These are phyloP conservation scores for Gonatopus flavifemur DNA, from an alignment of 1,140 invertebrate species.

Conservation along the genomic window DNA sequence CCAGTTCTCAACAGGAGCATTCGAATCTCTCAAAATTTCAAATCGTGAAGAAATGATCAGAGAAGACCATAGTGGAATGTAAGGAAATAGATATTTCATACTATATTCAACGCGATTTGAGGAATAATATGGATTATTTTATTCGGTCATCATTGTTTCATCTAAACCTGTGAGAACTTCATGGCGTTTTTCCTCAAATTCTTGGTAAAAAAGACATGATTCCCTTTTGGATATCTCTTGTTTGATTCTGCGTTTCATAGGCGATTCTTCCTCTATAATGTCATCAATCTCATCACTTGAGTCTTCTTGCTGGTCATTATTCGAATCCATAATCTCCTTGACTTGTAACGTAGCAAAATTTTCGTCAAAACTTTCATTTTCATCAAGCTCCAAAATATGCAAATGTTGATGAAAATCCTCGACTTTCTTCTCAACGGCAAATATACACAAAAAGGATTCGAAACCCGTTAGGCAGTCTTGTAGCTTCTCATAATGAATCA, in stretches of 20 bases:
- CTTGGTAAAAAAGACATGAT: not conserved
- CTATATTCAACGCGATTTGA: not conserved
- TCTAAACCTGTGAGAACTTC: not conserved
- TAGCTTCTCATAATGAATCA: not conserved
- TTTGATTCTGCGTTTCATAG: not conserved
- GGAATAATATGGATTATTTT: not conserved
- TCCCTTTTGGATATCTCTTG: not conserved
- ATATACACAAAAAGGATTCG: not conserved
- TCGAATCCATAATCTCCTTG: too few species aligned
- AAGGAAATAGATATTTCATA: not conserved
- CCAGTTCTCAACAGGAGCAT: too few species aligned
- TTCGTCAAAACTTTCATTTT: too few species aligned
- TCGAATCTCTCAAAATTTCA: too few species aligned
- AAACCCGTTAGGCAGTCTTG: not conserved
- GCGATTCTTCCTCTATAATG: not conserved
- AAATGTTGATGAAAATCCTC: not conserved
- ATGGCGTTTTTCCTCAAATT: not conserved
- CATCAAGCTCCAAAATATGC: too few species aligned
- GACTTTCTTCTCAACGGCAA: not conserved
- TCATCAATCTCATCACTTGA: not conserved
- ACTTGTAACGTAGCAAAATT: too few species aligned
- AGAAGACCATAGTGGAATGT: not conserved
- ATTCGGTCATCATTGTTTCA: not conserved
- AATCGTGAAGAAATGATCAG: too few species aligned
- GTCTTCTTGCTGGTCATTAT: not conserved